phyloP scores from a whole-genome alignment of 2,797 vertebrate genomes.

The Rhinella marina region DNA sequence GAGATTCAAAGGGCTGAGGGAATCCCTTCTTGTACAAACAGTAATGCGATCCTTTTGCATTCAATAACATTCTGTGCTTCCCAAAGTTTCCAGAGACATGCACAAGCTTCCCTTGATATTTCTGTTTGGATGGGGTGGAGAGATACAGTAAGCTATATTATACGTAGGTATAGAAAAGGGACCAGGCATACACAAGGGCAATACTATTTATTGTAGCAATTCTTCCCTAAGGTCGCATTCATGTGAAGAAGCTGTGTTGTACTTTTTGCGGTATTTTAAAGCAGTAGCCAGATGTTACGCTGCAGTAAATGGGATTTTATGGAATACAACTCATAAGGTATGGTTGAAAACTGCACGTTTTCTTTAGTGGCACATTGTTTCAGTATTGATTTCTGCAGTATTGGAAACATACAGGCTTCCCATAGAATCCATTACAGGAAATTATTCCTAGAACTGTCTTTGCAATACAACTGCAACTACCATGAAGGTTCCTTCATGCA shows the following conservation, averaged over 20 bases:
- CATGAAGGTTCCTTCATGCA: too few species aligned
- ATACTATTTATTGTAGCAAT: neutral
- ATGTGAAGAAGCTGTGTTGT: too few species aligned
- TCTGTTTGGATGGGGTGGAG: neutral
- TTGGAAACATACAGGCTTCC: too few species aligned
- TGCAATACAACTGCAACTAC: too few species aligned
- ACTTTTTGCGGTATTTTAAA: neutral
- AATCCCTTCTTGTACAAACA: constrained; percentile 44
- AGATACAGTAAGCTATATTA: neutral
- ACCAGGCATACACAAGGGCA: neutral
- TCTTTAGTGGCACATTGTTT: too few species aligned
- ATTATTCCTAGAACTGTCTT: too few species aligned
- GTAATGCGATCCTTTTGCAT: constrained; percentile 62
- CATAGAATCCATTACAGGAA: too few species aligned
- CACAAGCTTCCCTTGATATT: constrained; percentile 46
- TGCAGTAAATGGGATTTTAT: neutral
- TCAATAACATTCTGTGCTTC: constrained; percentile 55
- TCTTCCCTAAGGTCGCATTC: neutral
- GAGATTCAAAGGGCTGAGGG: constrained; percentile 41
- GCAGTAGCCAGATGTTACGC: neutral
- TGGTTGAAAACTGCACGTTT: neutral
- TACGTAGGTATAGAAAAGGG: neutral
- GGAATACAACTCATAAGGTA: neutral
- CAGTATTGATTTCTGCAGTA: too few species aligned
- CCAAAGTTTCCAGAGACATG: constrained; percentile 40